Base-by-base conservation (phyloP, 2,888 invertebrate species). In the Plagodis pulveraria region DNA sequence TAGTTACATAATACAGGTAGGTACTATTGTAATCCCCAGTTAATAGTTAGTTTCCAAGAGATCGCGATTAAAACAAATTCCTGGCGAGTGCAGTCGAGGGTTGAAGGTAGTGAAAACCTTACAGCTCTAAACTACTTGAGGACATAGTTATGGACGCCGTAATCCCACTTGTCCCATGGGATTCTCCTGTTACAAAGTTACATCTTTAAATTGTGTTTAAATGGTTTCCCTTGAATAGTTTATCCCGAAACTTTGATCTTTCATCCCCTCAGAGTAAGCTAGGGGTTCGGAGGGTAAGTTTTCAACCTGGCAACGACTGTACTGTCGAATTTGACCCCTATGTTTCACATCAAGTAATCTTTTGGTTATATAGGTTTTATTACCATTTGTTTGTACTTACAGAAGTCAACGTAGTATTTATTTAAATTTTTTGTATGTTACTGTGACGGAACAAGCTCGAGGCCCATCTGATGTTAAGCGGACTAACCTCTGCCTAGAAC, bases 191-290 rank as follows among this genome's bases (percentile, higher is more conserved):
- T 56, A 51, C 22, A 36, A 58, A 56, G 42, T 56, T 43, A 43
- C 47, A 52, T 58, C 56, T 53, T 56, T 47, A 63, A 58, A 58
- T 56, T 63, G 53, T 50, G 50, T 53, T 44, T 59, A 58, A 59
- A 56, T 58, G 51, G 58, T 62, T 50, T 49, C 22, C 44, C 53
- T 58, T 59, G 58, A 59, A 62, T 58, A 58, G 58, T 62, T 56
- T 56, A 56, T 43, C 56, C 49, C 48, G 38, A 45, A 63, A 61
- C 61, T 65, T 65, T 65, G 61, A 65, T 65, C 61, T 61, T 45
- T 52, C 40, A 52, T 44, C 61, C 64, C 60, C 47, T 55, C 7
- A 43, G 44, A 45, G 43, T 49, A 1, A 35, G 43, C 40, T 5
- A 6, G 11, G 47, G 57, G 59, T 36, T 32, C 52, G 11, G 42